A percentile compares a stretch with the other conserved stretches of the same genome.
Conservation (phyloP, 35 echinoderm and acorn worm genomes). For the Heliocidaris tuberculata region DNA sequence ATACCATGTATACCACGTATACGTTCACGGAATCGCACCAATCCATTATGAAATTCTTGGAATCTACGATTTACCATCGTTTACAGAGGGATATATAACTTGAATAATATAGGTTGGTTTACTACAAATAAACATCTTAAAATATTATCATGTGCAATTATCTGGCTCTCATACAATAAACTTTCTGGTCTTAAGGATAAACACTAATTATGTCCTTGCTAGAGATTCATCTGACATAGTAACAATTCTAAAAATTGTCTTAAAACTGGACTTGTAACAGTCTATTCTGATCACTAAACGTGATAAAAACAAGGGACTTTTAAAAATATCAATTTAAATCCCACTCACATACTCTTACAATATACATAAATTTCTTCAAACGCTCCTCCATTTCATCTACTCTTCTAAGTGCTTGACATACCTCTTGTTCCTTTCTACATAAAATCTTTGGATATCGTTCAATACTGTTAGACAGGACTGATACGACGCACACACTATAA, state of each 20-base stretch:
- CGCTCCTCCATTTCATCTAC: background rate
- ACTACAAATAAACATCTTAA: too few species aligned
- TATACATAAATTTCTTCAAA: conserved; percentile 2
- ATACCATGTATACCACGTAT: too few species aligned
- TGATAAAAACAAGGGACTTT: background rate
- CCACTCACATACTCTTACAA: background rate
- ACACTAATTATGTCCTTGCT: background rate
- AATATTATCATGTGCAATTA: too few species aligned
- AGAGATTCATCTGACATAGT: background rate
- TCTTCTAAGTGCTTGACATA: background rate
- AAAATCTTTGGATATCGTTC: background rate
- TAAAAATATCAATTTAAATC: background rate
- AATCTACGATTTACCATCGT: too few species aligned
- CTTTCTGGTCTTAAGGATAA: too few species aligned
- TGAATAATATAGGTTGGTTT: too few species aligned
- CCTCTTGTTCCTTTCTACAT: background rate
- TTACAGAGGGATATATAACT: too few species aligned
- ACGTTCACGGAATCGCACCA: too few species aligned
- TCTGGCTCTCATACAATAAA: too few species aligned
- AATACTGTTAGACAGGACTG: conserved; percentile 16
- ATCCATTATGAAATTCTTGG: too few species aligned
- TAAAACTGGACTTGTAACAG: too few species aligned
- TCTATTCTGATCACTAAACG: background rate
- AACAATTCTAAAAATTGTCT: background rate
- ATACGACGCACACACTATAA: background rate